A percentile compares a stretch with the other conserved stretches of the same genome.
Conservation (phyloP, 2,113 vertebrate species). For the Nicator chloris region DNA sequence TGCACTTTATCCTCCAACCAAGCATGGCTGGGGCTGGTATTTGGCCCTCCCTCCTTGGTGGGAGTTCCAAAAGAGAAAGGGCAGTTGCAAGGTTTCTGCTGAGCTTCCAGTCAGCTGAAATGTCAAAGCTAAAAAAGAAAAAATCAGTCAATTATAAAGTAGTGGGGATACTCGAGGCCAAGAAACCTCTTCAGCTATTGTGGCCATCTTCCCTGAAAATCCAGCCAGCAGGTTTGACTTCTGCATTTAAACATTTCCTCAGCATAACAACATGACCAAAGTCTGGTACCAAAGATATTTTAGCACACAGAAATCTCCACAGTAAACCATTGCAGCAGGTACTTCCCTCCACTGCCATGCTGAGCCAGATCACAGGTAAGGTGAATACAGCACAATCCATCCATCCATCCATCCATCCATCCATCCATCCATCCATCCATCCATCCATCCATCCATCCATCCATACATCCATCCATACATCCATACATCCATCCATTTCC, state of each 20-base stretch:
- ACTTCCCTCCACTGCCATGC: not conserved
- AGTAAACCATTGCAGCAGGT: not conserved
- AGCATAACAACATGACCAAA: not conserved
- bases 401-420: not conserved
- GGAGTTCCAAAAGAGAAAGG: not conserved
- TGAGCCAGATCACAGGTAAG: not conserved
- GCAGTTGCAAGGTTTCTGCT: not conserved
- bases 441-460: not conserved
- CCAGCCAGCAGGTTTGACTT: not conserved
- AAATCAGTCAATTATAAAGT: not conserved
- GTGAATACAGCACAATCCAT: not conserved
- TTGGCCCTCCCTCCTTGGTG: not conserved
- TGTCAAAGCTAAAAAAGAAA: not conserved
- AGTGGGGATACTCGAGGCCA: not conserved
- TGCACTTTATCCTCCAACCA: not conserved
- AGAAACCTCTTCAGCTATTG: not conserved
- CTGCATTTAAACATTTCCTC: not conserved
- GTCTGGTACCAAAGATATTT: not conserved
- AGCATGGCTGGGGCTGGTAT: not conserved
- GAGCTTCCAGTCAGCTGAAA: not conserved
- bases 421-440: not conserved
- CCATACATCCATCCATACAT: not conserved
- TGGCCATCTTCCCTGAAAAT: not conserved
- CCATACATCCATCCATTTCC: not conserved
- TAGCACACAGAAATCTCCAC: not conserved